Conservation (phyloP, 2,113 vertebrate genomes). For the Bettongia penicillata region DNA sequence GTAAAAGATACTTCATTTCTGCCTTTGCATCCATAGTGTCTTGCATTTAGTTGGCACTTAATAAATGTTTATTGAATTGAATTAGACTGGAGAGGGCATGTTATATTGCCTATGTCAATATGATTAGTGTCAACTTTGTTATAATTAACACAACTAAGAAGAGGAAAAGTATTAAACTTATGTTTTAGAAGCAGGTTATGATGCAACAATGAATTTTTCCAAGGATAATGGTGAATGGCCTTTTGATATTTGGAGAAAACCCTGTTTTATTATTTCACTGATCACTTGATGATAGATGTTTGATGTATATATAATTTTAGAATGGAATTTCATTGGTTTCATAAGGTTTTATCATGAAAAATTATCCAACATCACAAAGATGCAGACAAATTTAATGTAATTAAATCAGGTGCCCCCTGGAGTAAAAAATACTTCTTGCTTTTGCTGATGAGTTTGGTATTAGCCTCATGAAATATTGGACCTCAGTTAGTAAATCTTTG, state of each 20-base stretch:
- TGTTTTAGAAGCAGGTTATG: conserved; percentile 2
- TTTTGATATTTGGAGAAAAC: not conserved
- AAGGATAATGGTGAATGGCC: not conserved
- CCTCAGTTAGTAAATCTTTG: not conserved
- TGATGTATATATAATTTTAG: not conserved
- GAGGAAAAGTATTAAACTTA: not conserved
- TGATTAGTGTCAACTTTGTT: not conserved
- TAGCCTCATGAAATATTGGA: not conserved
- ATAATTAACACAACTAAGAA: not conserved
- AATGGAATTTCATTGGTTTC: not conserved
- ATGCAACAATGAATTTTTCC: not conserved
- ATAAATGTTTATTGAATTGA: not conserved
- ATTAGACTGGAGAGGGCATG: not conserved
- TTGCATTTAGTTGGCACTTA: not conserved
- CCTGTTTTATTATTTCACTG: not conserved
- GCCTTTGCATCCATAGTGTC: not conserved
- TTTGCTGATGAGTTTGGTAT: not conserved
- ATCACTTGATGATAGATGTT: not conserved
- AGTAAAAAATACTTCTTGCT: not conserved
- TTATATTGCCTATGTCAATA: not conserved
- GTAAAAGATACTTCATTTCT: no score
- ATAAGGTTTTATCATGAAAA: not conserved
- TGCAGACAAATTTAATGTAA: not conserved
- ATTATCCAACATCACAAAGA: not conserved
- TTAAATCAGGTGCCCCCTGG: not conserved